Percentiles rank a stretch among this genome's conserved stretches.
Conservation (phyloP, 1,140 invertebrate genomes). For the Drosophila obscura region DNA sequence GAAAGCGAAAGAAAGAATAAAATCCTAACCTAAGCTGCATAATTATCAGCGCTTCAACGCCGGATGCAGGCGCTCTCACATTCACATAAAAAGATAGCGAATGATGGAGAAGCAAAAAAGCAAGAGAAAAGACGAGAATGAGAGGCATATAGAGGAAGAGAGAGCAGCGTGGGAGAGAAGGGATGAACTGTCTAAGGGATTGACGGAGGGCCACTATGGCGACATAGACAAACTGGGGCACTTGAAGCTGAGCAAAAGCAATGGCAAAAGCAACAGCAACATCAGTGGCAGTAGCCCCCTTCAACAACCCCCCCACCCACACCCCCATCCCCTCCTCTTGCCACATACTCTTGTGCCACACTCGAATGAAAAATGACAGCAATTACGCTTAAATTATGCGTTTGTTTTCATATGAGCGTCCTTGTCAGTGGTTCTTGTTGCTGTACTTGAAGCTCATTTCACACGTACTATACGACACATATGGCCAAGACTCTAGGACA, state of each 20-base stretch:
- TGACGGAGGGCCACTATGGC: slow-evolving; percentile 43
- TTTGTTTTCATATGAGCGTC: slow-evolving; percentile 81
- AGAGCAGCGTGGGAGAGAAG: no score
- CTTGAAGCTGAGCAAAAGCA: slow-evolving; percentile 12
- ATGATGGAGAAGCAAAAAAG: no score
- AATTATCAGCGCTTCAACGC: slow-evolving; percentile 74
- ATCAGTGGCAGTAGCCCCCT: slow-evolving; percentile 19
- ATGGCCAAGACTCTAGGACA: slow-evolving; percentile 26
- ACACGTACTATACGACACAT: slow-evolving; percentile 54
- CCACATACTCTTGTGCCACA: slow-evolving; percentile 28
- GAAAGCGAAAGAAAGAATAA: slow-evolving; percentile 7
- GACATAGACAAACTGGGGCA: slow-evolving; percentile 70
- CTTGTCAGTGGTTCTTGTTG: slow-evolving; percentile 67
- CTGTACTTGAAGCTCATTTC: slow-evolving; percentile 76
- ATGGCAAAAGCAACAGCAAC: slow-evolving; percentile 6
- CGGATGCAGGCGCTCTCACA: slow-evolving; percentile 62
- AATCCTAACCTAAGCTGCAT: slow-evolving; percentile 57
- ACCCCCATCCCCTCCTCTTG: not conserved
- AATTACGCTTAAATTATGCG: slow-evolving; percentile 83
- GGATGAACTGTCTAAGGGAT: slow-evolving; percentile 1
- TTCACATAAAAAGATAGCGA: slow-evolving; percentile 1
- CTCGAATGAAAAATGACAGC: slow-evolving; percentile 82
- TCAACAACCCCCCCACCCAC: not conserved
- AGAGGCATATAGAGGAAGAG: no score
- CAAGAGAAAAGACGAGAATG: no score